Evolutionary conservation across 2,888 invertebrate genomes (phyloP).

Genomic region (Rambutsinella grinnellia): DNA sequence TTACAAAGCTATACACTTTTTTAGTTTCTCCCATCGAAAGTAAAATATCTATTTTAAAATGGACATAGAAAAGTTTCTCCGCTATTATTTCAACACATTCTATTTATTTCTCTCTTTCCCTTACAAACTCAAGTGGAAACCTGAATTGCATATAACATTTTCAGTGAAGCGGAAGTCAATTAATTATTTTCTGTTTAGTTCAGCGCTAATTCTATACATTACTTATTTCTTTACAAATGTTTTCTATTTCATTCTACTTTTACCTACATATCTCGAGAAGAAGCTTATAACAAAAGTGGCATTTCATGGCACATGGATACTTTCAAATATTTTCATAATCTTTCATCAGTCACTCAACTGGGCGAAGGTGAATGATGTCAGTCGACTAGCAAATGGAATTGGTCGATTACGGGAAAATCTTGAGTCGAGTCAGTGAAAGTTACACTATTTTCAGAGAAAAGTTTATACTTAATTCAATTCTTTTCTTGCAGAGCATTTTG

Average conservation of each 20-base stretch:
- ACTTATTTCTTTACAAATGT: not conserved
- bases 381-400: constrained; percentile 18
- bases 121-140: not conserved
- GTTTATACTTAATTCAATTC: too few species aligned
- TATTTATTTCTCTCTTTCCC: not conserved
- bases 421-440: constrained; percentile 13
- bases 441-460: not conserved
- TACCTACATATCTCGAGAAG: not conserved
- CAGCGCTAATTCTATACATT: not conserved
- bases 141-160: not conserved
- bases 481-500: constrained; percentile 18
- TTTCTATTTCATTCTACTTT: not conserved
- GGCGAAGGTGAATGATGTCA: not conserved
- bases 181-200: not conserved
- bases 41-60: too few species aligned
- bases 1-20: too few species aligned
- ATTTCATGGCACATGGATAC: constrained; percentile 15
- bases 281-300: not conserved
- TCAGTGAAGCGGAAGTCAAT: not conserved
- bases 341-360: not conserved
- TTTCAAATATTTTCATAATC: not conserved
- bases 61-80: not conserved
- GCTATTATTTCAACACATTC: not conserved
- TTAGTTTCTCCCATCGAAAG: too few species aligned
- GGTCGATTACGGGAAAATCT: not conserved